Evolutionary conservation across 2,113 vertebrate genomes (phyloP), one percentile per base, ranked within the genome.

Genomic region (Takifugu flavidus): DNA sequence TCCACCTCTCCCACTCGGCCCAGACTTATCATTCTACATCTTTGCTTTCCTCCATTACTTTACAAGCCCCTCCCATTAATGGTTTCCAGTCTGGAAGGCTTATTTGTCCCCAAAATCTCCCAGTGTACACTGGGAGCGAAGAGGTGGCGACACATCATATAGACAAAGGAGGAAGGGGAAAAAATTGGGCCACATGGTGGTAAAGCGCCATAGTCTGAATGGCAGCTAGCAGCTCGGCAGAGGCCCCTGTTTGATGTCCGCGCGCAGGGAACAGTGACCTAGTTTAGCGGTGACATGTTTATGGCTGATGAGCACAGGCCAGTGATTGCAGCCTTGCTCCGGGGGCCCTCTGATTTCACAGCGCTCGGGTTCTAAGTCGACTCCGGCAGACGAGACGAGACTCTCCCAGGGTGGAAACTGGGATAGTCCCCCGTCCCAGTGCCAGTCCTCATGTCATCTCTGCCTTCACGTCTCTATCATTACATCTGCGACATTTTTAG

Each of bases 221-320:
- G 70, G 49, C 59, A 49, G 66, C 53, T 25, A 53, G 10, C 29
- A 54, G 51, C 45, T 54, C 47, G 49, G 47, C 62, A 50, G 65
- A 77, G 61, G 67, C 63, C 78, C 80, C 56, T 53, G 63, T 74
- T 78, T 80, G 77, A 86, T 89, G 79, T 82, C 67, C 67, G 50
- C 11, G 45, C 67, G 43, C 56, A 59, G 61, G 81, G 85, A 88
- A 71, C 72, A 59, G 52, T 88, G 90, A 90, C 88, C 90, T 80
- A 91, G 79, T 90, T 91, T 73, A 34, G 55, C 77, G 52, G 49
- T 78, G 81, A 88, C 80, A 83, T 86, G 86, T 88, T 90, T 89
- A 86, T 79, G 74, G 82, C 70, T 63, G 83, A 86, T 84, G 84
- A 85, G 78, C 84, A 82, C 80, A 88, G 87, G 73, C 78, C 81